These are phyloP conservation scores for Drosophila navojoa DNA, from an alignment of 1,140 invertebrate species.

Conservation along the genomic window DNA sequence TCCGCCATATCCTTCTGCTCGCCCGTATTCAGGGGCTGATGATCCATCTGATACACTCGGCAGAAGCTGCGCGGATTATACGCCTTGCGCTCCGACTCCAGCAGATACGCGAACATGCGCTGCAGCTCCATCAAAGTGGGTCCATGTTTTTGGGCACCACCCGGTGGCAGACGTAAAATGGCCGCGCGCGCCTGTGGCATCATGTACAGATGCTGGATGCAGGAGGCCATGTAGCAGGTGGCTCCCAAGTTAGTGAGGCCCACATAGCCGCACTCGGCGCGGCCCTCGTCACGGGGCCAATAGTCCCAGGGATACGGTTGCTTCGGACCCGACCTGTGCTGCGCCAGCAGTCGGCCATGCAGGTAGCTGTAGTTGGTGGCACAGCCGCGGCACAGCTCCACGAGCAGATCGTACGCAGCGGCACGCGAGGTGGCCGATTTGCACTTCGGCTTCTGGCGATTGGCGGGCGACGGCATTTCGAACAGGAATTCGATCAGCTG, in stretches of 20 bases:
- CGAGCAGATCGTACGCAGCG: slow-evolving; percentile 94
- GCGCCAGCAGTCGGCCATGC: slow-evolving; percentile 91
- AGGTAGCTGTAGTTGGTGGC: slow-evolving; percentile 94
- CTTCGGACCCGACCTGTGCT: slow-evolving; percentile 93
- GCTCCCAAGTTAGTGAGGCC: slow-evolving; percentile 97
- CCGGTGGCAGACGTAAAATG: slow-evolving; percentile 87
- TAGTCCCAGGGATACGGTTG: slow-evolving; percentile 97
- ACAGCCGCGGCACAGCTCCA: slow-evolving; percentile 93
- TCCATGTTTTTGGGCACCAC: slow-evolving; percentile 90
- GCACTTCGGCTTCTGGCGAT: slow-evolving; percentile 95
- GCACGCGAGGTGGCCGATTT: slow-evolving; percentile 94
- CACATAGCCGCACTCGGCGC: slow-evolving; percentile 96
- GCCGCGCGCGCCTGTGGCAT: slow-evolving; percentile 95
- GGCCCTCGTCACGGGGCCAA: slow-evolving; percentile 97
- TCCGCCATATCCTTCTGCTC: slow-evolving; percentile 99
- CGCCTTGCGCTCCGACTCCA: slow-evolving; percentile 96
- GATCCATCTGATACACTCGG: slow-evolving; percentile 98
- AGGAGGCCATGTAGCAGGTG: slow-evolving; percentile 98
- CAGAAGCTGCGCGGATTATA: slow-evolving; percentile 98
- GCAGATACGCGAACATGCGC: slow-evolving; percentile 97
- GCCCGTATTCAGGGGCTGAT: slow-evolving; percentile 96
- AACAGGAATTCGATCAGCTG: slow-evolving; percentile 95
- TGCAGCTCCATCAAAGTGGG: slow-evolving; percentile 94
- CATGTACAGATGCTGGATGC: slow-evolving; percentile 98
- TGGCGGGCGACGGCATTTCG: slow-evolving; percentile 92